Evolutionary conservation across 30 jellyfish, hydroid and myxozoan species (phyloP).

Genomic region (Mastigias papua): DNA sequence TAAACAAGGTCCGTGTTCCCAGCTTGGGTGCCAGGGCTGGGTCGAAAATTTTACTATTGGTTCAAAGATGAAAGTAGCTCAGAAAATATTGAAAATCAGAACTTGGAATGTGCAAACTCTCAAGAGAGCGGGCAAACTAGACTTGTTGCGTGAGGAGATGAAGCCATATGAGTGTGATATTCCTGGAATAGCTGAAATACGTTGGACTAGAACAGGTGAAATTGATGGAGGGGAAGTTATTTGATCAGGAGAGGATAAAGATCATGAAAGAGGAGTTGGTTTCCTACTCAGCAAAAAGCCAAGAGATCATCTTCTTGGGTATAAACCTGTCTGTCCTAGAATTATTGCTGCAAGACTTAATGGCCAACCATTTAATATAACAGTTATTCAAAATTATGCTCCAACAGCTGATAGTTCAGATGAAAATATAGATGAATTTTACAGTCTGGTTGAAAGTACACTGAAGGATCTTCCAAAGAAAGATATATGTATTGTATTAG

Average conservation of each 20-base stretch:
- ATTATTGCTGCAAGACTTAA: not conserved
- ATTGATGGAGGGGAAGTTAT: conserved; percentile 17
- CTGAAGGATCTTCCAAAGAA: conserved; percentile 18
- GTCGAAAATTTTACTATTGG: too few species aligned
- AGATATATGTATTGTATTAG: conserved; percentile 3
- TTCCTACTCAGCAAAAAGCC: conserved; percentile 19
- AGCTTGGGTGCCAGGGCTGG: too few species aligned
- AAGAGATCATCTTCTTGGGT: not conserved
- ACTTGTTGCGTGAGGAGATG: conserved; percentile 12
- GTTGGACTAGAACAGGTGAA: conserved; percentile 33
- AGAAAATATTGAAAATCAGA: too few species aligned
- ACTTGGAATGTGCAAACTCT: too few species aligned
- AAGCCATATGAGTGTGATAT: conserved; percentile 10
- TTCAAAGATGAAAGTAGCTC: too few species aligned
- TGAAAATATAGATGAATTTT: conserved; percentile 48
- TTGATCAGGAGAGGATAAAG: conserved; percentile 25
- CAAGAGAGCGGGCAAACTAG: conserved; percentile 55
- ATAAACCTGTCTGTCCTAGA: conserved; percentile 10
- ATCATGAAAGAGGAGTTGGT: conserved; percentile 48
- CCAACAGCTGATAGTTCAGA: conserved; percentile 32
- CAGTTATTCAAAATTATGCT: conserved; percentile 32
- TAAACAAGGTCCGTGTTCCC: too few species aligned
- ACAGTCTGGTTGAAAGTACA: conserved; percentile 5
- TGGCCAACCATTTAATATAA: conserved; percentile 15
- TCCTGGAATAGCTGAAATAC: conserved; percentile 25